Evolutionary conservation across 1,140 invertebrate species (phyloP).

Genomic region (Hirudo medicinalis): DNA sequence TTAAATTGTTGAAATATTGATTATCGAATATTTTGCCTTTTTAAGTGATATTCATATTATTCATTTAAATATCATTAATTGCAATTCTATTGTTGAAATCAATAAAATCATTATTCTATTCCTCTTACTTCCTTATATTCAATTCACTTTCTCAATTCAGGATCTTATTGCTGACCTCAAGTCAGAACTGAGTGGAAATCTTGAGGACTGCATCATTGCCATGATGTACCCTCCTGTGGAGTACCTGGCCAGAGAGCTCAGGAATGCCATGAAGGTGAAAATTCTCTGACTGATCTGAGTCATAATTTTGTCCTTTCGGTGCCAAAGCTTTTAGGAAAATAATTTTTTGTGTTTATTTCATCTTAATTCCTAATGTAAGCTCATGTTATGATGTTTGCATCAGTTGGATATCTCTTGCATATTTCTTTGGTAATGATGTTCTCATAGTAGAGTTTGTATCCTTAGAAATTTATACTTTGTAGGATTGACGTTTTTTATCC

Average conservation of each 20-base stretch:
- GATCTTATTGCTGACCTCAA: conserved; percentile 34
- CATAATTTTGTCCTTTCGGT: no score
- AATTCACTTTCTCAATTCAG: conserved; percentile 22
- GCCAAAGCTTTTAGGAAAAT: no score
- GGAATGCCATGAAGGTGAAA: conserved; percentile 26
- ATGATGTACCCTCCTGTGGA: conserved; percentile 25
- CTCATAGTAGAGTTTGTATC: no score
- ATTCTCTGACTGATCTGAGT: conserved; percentile 14
- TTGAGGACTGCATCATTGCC: conserved; percentile 30
- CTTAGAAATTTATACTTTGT: no score
- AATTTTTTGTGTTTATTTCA: no score
- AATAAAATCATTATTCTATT: not conserved
- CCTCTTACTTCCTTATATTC: not conserved
- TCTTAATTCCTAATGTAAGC: no score
- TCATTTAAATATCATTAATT: not conserved
- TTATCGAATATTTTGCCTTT: no score
- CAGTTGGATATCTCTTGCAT: no score
- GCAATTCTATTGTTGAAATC: not conserved
- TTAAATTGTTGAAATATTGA: no score
- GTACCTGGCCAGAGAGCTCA: conserved; percentile 28
- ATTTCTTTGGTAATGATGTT: no score
- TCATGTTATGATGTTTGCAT: no score
- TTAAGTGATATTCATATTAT: not conserved
- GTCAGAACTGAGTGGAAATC: conserved; percentile 35
- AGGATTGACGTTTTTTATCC: no score